Percentiles rank a stretch among this genome's conserved stretches.
Evolutionary conservation across 1,140 invertebrate genomes (phyloP).

Genomic region (Macrosteles quadrilineatus): DNA sequence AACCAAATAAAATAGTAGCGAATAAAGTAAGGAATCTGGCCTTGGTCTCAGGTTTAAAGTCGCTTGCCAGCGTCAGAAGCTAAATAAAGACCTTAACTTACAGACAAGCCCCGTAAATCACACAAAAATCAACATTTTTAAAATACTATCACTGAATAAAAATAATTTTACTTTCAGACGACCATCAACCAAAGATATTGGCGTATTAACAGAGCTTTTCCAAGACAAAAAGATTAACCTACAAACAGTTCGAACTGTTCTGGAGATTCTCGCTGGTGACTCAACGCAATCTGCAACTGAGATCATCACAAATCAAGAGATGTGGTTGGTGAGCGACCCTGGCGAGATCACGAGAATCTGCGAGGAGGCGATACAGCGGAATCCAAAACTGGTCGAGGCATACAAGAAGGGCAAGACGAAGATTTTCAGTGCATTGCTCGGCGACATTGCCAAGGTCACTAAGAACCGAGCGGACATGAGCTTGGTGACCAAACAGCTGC

Average conservation of each 20-base stretch:
- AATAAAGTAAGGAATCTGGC: too few relatives aligned
- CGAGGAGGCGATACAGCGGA: conserved; percentile 60
- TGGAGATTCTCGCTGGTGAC: conserved; percentile 56
- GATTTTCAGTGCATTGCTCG: conserved; percentile 63
- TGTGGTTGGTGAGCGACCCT: conserved; percentile 63
- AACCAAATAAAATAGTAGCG: too few relatives aligned
- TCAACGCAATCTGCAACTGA: conserved; percentile 51
- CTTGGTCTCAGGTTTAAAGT: too few relatives aligned
- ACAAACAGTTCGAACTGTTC: conserved; percentile 54
- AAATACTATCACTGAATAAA: too few relatives aligned
- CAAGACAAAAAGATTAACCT: conserved; percentile 62
- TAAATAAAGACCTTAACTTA: too few relatives aligned
- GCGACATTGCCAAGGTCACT: conserved; percentile 59
- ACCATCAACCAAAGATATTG: conserved; percentile 54
- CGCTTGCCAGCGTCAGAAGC: too few relatives aligned
- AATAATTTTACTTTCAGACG: conserved; percentile 48
- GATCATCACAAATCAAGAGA: conserved; percentile 64
- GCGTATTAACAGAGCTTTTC: conserved; percentile 61
- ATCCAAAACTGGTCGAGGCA: conserved; percentile 65
- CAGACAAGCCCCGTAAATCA: too few relatives aligned
- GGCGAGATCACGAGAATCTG: conserved; percentile 62
- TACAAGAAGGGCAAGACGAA: conserved; percentile 72
- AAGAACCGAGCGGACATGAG: conserved; percentile 66
- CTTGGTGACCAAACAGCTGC: background rate
- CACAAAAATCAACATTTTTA: too few relatives aligned